Base-by-base conservation (phyloP, 2,797 vertebrate species). In the Peromyscus attwateri region DNA sequence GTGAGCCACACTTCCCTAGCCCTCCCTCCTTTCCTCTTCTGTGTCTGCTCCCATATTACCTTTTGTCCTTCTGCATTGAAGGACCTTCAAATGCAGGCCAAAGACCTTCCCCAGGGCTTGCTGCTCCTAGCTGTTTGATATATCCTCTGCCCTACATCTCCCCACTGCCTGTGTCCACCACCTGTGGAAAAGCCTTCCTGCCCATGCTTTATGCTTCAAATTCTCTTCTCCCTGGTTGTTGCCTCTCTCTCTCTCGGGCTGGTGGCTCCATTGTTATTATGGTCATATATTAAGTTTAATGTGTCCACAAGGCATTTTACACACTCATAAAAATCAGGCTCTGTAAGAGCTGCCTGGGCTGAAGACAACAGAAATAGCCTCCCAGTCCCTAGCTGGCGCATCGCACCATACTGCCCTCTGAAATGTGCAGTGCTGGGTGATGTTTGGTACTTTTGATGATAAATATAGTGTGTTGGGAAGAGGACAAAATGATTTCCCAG, bases 261-360 rank as follows among this genome's bases (percentile, higher is more conserved):
- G 3, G 95, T 17, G 3, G 87, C 91, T 68, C 96, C 87, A 95
- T n/a, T 94, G 94, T 97, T 98, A 98, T 97, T 97, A 96, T 96
- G 96, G 91, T 92, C 97, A 92, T 97, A 98, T 98, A 97, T 98
- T 98, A 97, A 97, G 92, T 96, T 94, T 95, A 97, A 97, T 98
- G 97, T 90, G 49, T 97, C 97, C 97, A 97, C 92, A 85, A 95
- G 97, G 96, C 98, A 97, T 97, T 98, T 97, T 94, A 98, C 83
- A 97, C 87, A 57, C 92, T 95, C 96, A 97, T 98, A 98, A 98
- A 98, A 97, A 94, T 31, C 89, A 97, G 82, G 89, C 66, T 95
- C 83, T 97, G 95, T 94, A 96, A 96, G 96, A 97, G 94, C 49
- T 96, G 87, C 92, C 80, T 75, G 87, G 64, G 82, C 95, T 52